Conservation (phyloP, 2,888 invertebrate species). For the Hirtodrosophila alboralis region DNA sequence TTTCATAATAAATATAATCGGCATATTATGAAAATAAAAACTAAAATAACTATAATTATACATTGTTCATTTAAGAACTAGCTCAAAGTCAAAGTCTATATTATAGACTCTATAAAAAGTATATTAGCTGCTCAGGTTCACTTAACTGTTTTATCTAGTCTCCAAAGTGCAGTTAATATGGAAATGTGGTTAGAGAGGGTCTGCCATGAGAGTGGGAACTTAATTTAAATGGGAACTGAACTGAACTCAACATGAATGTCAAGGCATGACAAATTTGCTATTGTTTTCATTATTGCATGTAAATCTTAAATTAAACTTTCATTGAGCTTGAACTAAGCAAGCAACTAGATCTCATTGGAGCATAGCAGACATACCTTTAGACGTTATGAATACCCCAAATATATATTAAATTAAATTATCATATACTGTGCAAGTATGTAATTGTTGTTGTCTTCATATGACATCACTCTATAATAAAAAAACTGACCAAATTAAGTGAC, state of each 20-base stretch:
- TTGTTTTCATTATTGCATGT: conserved; percentile 63
- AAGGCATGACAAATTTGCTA: conserved; percentile 41
- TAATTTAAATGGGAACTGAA: conserved; percentile 36
- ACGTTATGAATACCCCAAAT: conserved; percentile 14
- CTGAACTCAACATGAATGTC: conserved; percentile 12
- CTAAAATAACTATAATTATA: not conserved
- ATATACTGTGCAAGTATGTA: not conserved
- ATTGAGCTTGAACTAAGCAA: conserved; percentile 7
- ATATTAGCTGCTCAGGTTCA: conserved; percentile 8
- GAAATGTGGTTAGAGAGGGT: conserved; percentile 23
- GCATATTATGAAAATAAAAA: no score
- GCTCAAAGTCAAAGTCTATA: conserved; percentile 9
- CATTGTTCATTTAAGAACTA: conserved; percentile 2
- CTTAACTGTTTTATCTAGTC: conserved; percentile 25
- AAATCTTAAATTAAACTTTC: conserved; percentile 49
- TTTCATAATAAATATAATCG: no score
- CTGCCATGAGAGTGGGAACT: conserved; percentile 47
- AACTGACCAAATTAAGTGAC: conserved; percentile 58
- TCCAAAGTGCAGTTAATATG: conserved; percentile 19
- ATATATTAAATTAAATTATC: not conserved
- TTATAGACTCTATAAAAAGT: conserved; percentile 1
- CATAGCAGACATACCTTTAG: conserved; percentile 32
- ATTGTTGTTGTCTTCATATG: conserved; percentile 25
- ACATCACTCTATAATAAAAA: conserved; percentile 63
- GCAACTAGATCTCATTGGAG: conserved; percentile 29